Evolutionary conservation across 2,888 invertebrate genomes (phyloP), one percentile per base, ranked within the genome.

Genomic region (Thalpophila matura): DNA sequence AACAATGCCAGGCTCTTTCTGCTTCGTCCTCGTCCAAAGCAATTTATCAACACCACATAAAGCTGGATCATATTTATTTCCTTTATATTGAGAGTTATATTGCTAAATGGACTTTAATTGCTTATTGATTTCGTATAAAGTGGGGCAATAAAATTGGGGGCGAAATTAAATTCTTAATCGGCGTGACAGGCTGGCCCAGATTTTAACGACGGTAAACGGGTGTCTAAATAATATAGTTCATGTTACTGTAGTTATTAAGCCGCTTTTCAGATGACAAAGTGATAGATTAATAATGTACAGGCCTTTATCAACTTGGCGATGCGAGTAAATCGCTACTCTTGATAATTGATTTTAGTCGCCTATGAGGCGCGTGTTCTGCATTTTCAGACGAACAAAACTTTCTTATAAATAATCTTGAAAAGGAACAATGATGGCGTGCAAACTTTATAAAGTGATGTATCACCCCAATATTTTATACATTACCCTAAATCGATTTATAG

Each of bases 71-170:
- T 45, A 67, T 62, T 69, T 29, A 69, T 40, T 51, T 33, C 26
- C 47, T 43, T 53, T 73, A 38, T 53, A 61, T 61, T 22, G 61
- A 61, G 37, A 60, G 54, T 49, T 45, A 49, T 45, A 49, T 65
- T 40, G 63, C 67, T 77, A 75, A 78, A 65, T 62, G 55, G 58
- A 55, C 69, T 78, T 77, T 77, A 77, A 78, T 77, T 78, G 65
- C 65, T 72, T 77, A 78, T 77, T 77, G 78, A 77, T 78, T 54
- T 58, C 42, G 16, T 51, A 55, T 69, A 70, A 77, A 77, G 54
- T 72, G 71, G 74, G 58, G 57, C 73, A 69, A 61, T 60, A 58
- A 73, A 80, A 76, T 72, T 66, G 67, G 80, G 58, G 58, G 71
- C 79, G 63, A 65, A 68, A 29, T 49, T 37, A 62, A 51, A 65